Evolutionary conservation across 1,140 invertebrate genomes (phyloP).

Genomic region (Batillaria attramentaria): DNA sequence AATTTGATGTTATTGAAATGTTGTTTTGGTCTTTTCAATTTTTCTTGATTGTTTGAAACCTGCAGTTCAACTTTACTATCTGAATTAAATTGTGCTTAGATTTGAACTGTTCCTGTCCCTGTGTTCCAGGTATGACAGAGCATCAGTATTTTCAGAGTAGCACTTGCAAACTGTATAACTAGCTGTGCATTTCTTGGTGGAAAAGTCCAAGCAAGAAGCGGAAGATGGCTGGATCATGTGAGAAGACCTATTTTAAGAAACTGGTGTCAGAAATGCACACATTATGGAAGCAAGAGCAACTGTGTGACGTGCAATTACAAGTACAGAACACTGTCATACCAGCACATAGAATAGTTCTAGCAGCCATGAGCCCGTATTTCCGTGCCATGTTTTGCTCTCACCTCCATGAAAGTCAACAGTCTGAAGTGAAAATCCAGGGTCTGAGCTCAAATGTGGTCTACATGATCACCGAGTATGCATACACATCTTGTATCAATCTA

Average conservation of each 20-base stretch:
- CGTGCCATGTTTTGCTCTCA: slow-evolving; percentile 46
- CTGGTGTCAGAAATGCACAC: slow-evolving; percentile 24
- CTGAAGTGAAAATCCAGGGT: slow-evolving; percentile 36
- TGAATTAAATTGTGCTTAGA: neutral
- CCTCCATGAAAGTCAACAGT: slow-evolving; percentile 35
- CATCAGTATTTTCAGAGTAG: neutral
- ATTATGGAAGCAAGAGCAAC: slow-evolving; percentile 33
- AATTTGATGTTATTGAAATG: neutral
- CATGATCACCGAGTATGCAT: slow-evolving; percentile 40
- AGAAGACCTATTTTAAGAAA: neutral
- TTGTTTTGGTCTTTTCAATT: neutral
- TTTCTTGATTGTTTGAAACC: neutral
- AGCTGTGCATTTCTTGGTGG: neutral
- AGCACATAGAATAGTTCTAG: slow-evolving; percentile 40
- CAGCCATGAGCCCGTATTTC: slow-evolving; percentile 44
- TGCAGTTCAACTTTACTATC: neutral
- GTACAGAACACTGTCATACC: slow-evolving; percentile 29
- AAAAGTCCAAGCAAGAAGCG: neutral
- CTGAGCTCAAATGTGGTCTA: slow-evolving; percentile 23
- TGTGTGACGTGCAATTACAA: slow-evolving; percentile 40
- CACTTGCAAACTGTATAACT: neutral
- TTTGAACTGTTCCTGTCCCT: neutral
- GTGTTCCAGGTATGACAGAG: neutral
- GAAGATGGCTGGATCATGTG: neutral
- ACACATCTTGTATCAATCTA: slow-evolving; percentile 29